Evolutionary conservation across 2,113 vertebrate species (phyloP), one percentile per base, ranked within the genome.

Genomic region (Piaya cayana): DNA sequence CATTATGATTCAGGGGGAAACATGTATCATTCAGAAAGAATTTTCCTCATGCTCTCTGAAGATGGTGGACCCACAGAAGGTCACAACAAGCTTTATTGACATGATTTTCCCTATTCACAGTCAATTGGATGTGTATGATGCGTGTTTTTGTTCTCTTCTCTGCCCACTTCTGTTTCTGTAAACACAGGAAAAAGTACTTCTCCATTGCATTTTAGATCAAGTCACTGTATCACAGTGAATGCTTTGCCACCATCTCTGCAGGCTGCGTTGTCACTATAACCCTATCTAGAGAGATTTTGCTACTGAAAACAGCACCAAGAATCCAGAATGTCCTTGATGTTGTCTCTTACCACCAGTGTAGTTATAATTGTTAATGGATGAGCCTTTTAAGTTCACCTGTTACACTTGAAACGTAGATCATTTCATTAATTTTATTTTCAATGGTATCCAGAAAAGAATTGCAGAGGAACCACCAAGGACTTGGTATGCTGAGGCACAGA

Each of bases 211-310:
- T 83, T 91, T 60, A 67, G 30, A 7, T 5, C 25, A 23, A 43
- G 13, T 88, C 8, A 32, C 10, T 53, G 4, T 25, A 14, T 23
- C 32, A 37, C 18, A 52, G 3, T 29, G 29, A 84, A 50, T 15
- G 11, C 12, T 76, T 71, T 59, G 43, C 3, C 14, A 13, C 26
- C 12, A 9, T 18, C 36, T 37, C 36, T 26, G 11, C n/a, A 21
- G 0, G 0, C 42, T 56, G 15, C 25, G 43, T 10, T 47, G 26
- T 36, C 32, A 22, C 12, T 42, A 37, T 2, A 50, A 7, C 8
- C 27, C 2, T 16, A 53, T 5, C 15, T 1, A 39, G 25, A 78
- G 12, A 56, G 12, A 15, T 84, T 47, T 32, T 75, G 12, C n/a
- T 45, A 10, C 47, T n/a, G 20, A 59, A 69, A 79, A 39, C 12